Evolutionary conservation across 2,888 invertebrate genomes (phyloP).

Genomic region (Xanthostigma xanthostigma): DNA sequence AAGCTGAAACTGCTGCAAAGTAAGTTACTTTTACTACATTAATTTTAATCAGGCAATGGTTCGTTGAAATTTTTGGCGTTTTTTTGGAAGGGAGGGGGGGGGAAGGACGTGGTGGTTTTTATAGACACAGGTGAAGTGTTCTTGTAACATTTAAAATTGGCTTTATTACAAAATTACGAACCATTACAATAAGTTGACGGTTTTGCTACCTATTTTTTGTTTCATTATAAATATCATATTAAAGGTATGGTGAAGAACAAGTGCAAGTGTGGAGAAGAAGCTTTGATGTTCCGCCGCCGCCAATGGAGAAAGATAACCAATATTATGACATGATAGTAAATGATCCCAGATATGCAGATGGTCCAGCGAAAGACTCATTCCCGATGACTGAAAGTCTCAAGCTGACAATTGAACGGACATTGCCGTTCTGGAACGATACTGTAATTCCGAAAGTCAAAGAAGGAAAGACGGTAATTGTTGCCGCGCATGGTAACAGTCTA

Average conservation of each 20-base stretch:
- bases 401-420: slow-evolving; percentile 67
- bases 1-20: slow-evolving; percentile 49
- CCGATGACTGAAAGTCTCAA: slow-evolving; percentile 77
- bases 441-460: slow-evolving; percentile 76
- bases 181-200: too few relatives aligned
- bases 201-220: too few relatives aligned
- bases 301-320: slow-evolving; percentile 64
- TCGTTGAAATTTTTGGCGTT: too few relatives aligned
- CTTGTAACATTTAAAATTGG: too few relatives aligned
- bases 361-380: slow-evolving; percentile 60
- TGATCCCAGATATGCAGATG: slow-evolving; percentile 53
- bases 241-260: slow-evolving; percentile 43
- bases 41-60: too few relatives aligned
- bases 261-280: slow-evolving; percentile 78
- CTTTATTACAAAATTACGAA: too few relatives aligned
- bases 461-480: slow-evolving; percentile 68
- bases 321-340: slow-evolving; percentile 67
- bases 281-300: slow-evolving; percentile 71
- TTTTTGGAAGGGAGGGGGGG: too few relatives aligned
- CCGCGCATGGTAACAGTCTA: slow-evolving; percentile 79
- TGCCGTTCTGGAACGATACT: slow-evolving; percentile 80
- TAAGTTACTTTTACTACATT: too few relatives aligned
- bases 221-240: too few relatives aligned
- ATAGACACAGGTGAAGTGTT: too few relatives aligned
- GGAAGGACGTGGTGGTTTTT: too few relatives aligned